A percentile compares a stretch with the other conserved stretches of the same genome.
Conservation (phyloP, 2,797 vertebrate species). For the Acanthis flammea region DNA sequence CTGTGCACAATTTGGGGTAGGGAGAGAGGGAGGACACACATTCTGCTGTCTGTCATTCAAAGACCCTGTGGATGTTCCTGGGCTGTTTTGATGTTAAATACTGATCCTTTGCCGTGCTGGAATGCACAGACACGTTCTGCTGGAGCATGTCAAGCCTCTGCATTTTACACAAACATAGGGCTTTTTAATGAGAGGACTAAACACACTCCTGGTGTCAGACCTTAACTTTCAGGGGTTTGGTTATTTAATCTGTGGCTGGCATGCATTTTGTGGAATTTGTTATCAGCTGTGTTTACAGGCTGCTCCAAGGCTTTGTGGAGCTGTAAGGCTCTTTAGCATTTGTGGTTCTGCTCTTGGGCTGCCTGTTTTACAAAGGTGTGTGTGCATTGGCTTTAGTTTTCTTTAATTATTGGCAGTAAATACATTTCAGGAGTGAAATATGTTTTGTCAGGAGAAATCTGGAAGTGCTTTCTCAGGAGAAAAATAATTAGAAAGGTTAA, state of each 20-base stretch:
- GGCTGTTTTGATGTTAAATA: not conserved
- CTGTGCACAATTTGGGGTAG: not conserved
- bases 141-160: not conserved
- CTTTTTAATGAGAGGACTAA: not conserved
- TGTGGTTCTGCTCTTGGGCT: not conserved
- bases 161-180: not conserved
- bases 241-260: not conserved
- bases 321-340: not conserved
- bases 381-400: not conserved
- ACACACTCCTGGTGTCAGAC: not conserved
- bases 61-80: not conserved
- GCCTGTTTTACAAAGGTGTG: not conserved
- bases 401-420: conserved; percentile 21
- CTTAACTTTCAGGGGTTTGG: not conserved
- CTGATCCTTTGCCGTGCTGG: not conserved
- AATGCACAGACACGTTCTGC: not conserved
- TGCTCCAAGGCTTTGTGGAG: not conserved
- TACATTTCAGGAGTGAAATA: conserved; percentile 22
- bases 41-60: not conserved
- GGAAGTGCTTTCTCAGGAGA: conserved; percentile 51
- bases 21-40: not conserved
- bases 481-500: conserved; percentile 65
- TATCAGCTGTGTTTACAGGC: not conserved
- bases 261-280: not conserved
- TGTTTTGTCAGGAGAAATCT: conserved; percentile 44